Conservation (phyloP, 2,113 vertebrate genomes). For the Equus quagga region DNA sequence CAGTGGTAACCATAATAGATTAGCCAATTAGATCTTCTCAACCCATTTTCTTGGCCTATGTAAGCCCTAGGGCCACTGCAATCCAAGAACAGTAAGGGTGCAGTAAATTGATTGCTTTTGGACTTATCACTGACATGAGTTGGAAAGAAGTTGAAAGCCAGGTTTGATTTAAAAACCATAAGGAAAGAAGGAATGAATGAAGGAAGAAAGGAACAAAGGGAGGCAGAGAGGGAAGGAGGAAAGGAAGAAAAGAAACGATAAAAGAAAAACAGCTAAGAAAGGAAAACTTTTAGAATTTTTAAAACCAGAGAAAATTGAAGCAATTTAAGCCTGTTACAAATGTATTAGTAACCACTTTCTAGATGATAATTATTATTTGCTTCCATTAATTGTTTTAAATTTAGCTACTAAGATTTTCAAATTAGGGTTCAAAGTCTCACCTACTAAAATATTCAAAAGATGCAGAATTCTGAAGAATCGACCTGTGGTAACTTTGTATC, state of each 20-base stretch:
- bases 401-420: neutral
- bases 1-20: neutral
- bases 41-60: neutral
- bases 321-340: slow-evolving; percentile 13
- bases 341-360: neutral
- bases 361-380: slow-evolving; percentile 9
- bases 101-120: neutral
- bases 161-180: neutral
- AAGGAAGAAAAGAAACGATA: neutral
- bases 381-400: neutral
- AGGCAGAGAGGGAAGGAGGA: neutral
- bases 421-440: neutral
- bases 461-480: neutral
- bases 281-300: neutral
- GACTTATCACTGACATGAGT: neutral
- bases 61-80: neutral
- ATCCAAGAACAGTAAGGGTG: neutral
- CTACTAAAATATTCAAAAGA: neutral
- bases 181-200: neutral
- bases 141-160: neutral
- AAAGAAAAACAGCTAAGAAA: neutral
- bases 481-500: neutral
- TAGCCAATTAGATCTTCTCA: neutral
- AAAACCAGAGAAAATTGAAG: neutral
- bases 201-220: too few species aligned